A percentile compares a stretch with the other conserved stretches of the same genome.
phyloP scores from a whole-genome alignment of 2,888 invertebrate genomes.

The Pseudococcus longispinus region DNA sequence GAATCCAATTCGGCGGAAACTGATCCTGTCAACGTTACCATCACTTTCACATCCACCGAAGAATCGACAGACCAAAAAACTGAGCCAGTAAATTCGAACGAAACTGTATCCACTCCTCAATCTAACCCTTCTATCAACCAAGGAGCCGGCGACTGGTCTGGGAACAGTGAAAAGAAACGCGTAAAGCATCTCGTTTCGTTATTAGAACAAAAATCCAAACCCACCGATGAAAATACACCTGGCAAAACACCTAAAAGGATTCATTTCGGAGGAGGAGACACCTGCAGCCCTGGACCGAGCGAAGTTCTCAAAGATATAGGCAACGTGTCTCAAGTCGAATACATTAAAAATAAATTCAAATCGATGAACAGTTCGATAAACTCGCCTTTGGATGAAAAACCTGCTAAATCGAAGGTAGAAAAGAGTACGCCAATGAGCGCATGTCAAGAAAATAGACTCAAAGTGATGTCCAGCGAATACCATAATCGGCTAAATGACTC shows the following conservation, averaged over 20 bases:
- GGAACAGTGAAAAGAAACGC: neutral
- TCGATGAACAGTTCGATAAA: neutral
- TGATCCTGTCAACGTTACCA: neutral
- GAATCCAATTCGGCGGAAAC: neutral
- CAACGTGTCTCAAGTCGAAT: constrained; percentile 18
- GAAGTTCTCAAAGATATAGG: constrained; percentile 25
- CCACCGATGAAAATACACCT: neutral
- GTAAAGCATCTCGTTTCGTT: neutral
- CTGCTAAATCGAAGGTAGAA: neutral
- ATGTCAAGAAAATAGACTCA: constrained; percentile 24
- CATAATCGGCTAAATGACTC: constrained; percentile 25
- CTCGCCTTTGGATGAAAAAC: neutral
- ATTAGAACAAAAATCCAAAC: constrained; percentile 8
- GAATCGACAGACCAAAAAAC: neutral
- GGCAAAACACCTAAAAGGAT: neutral
- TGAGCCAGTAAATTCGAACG: neutral
- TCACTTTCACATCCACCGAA: neutral
- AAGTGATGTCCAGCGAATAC: constrained; percentile 32
- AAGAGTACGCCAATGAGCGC: constrained; percentile 9
- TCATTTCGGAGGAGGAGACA: neutral
- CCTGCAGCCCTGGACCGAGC: neutral
- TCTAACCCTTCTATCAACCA: neutral
- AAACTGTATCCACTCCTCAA: neutral
- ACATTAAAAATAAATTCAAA: constrained; percentile 3
- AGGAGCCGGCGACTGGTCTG: neutral